Base-by-base conservation (phyloP, 2,113 vertebrate species). In the Polyodon spathula region DNA sequence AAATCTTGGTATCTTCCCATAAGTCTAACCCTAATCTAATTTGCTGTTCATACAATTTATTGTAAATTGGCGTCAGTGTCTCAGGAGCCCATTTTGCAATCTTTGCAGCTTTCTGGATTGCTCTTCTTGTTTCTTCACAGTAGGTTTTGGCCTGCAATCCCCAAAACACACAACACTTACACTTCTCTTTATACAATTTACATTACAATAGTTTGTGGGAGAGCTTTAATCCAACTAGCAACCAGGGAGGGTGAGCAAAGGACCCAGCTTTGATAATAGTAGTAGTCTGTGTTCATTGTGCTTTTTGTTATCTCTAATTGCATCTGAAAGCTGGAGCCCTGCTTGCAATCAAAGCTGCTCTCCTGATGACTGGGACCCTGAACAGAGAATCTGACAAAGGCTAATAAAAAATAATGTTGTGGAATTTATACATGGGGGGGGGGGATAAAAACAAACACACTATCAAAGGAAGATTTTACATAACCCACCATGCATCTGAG, bases 281-380 rank as follows among this genome's bases (percentile, higher is more conserved):
- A 27, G 39, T 44, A 9, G 62, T 46, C 55, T 51, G 56, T 58
- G 40, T 54, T 56, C 46, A 56, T 41, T 54, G 39, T 17, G 59
- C 46, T 40, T n/a, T 37, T 66, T 67, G 65, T 71, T 68, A 67
- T 53, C 43, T 37, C 63, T 67, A 65, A 71, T 71, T 53, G 56
- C 69, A 59, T 58, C 16, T 54, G 40, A 65, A 58, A 71, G 60
- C 57, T 11, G 44, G 54, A 63, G 40, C 37, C 46, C 51, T 68
- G 60, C 53, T 41, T 54, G 59, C 60, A 65, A 68, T 71, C 63
- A 68, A 60, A 57, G 60, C 16, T 56, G 40, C 63, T 59, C 52
- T 43, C 5, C 37, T 40, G 10, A 62, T 68, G 59, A 61, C 56
- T 61, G 39, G 59, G 59, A 17, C 59, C 17, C 38, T 56, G 57